These are phyloP conservation scores for Eurosta solidaginis DNA, from an alignment of 1,140 invertebrate species.

Conservation along the genomic window DNA sequence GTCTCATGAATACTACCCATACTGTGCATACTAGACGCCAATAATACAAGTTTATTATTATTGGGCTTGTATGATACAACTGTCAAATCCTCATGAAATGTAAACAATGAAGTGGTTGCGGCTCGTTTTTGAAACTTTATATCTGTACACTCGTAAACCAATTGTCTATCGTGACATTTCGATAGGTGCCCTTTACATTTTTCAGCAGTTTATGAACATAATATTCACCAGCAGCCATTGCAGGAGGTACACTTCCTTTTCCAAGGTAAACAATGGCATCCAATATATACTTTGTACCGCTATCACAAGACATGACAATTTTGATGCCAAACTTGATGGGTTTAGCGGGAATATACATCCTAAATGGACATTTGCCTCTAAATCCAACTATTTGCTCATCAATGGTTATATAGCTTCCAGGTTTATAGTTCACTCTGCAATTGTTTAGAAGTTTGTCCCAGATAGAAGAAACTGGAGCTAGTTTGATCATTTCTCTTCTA, in stretches of 20 bases:
- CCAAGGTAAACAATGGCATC: slow-evolving; percentile 46
- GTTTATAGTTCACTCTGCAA: too few relatives aligned
- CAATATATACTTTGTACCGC: slow-evolving; percentile 45
- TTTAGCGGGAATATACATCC: too few relatives aligned
- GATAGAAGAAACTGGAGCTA: too few relatives aligned
- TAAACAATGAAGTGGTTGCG: slow-evolving; percentile 32
- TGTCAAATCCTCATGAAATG: slow-evolving; percentile 35
- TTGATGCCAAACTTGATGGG: slow-evolving; percentile 60
- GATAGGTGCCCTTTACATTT: too few relatives aligned
- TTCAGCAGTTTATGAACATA: slow-evolving; percentile 32
- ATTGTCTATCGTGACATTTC: slow-evolving; percentile 36
- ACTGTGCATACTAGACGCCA: slow-evolving; percentile 35
- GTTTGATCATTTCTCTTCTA: too few relatives aligned
- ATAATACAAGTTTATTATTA: slow-evolving; percentile 31
- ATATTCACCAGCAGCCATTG: slow-evolving; percentile 39
- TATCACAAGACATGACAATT: slow-evolving; percentile 44
- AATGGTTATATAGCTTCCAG: too few relatives aligned
- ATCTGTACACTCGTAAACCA: slow-evolving; percentile 38
- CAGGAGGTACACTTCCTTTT: slow-evolving; percentile 37
- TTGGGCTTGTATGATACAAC: slow-evolving; percentile 36
- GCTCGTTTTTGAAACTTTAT: neutral
- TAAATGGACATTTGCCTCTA: too few relatives aligned
- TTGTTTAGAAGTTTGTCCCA: too few relatives aligned
- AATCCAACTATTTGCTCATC: too few relatives aligned
- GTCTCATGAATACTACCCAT: slow-evolving; percentile 34